Evolutionary conservation across 2,888 invertebrate species (phyloP).

Genomic region (Agrochola circellaris): DNA sequence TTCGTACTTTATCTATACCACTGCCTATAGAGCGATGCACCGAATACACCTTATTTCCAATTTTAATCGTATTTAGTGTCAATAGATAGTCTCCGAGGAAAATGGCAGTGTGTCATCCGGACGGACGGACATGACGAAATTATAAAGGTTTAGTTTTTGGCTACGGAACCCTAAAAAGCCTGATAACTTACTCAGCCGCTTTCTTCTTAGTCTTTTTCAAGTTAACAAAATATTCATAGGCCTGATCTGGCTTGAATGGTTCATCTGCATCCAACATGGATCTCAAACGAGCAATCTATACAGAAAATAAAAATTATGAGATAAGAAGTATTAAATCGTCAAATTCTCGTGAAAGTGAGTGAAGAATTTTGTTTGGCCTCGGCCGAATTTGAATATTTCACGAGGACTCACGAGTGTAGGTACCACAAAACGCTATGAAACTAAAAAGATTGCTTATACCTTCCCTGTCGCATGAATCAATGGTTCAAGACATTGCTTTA

Average conservation of each 20-base stretch:
- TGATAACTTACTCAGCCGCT: conserved; percentile 71
- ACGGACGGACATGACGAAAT: not conserved
- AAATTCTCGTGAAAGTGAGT: not conserved
- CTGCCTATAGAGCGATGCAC: not conserved
- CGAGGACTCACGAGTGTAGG: not conserved
- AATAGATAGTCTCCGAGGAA: not conserved
- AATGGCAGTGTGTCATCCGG: not conserved
- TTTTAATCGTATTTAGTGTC: not conserved
- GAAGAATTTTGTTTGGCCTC: not conserved
- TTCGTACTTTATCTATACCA: not conserved
- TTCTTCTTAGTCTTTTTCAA: conserved; percentile 81
- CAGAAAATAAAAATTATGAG: not conserved
- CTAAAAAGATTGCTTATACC: not conserved
- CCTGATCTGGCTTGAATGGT: conserved; percentile 87
- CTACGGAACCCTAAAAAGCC: not conserved
- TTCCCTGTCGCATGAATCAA: not conserved
- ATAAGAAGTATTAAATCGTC: too few relatives aligned
- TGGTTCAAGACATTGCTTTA: not conserved
- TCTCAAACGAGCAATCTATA: conserved; percentile 83
- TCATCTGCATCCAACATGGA: conserved; percentile 86
- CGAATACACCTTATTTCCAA: not conserved
- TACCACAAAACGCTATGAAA: not conserved
- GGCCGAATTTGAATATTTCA: conserved; percentile 1
- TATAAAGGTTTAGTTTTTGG: not conserved
- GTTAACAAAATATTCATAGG: conserved; percentile 86